Conservation (phyloP, 2,888 invertebrate species). For the Tholera decimalis region DNA sequence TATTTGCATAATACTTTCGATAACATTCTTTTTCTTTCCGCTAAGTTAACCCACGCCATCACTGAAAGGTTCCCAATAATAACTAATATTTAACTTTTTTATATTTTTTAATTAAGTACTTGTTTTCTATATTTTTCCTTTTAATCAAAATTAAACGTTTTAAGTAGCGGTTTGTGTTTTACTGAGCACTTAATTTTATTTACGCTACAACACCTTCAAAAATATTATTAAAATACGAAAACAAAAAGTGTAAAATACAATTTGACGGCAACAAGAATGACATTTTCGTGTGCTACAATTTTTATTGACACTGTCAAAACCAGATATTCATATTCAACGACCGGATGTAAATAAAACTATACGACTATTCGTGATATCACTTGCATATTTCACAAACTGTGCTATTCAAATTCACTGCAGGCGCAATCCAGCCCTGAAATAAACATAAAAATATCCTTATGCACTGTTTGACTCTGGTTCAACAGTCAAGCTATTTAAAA, state of each 20-base stretch:
- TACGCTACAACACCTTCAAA: too few relatives aligned
- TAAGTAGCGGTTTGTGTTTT: too few relatives aligned
- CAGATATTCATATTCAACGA: conserved; percentile 63
- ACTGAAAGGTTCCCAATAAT: too few relatives aligned
- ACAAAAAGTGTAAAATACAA: conserved; percentile 2
- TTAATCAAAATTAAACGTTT: too few relatives aligned
- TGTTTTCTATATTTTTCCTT: too few relatives aligned
- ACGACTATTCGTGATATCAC: conserved; percentile 67
- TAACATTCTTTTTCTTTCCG: too few relatives aligned
- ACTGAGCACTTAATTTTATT: too few relatives aligned
- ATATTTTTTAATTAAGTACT: too few relatives aligned
- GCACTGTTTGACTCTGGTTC: conserved; percentile 69
- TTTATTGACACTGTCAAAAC: conserved; percentile 49
- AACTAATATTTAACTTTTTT: too few relatives aligned
- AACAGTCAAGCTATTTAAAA: conserved; percentile 43
- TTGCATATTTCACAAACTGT: conserved; percentile 76
- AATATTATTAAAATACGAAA: neutral
- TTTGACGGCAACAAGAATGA: conserved; percentile 9
- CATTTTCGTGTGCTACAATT: conserved; percentile 13
- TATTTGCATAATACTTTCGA: too few relatives aligned
- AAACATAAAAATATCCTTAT: conserved; percentile 78
- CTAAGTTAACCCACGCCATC: too few relatives aligned
- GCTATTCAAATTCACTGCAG: conserved; percentile 81
- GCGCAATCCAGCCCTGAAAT: conserved; percentile 75
- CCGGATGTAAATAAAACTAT: conserved; percentile 74